Evolutionary conservation across 2,797 vertebrate species (phyloP).

Genomic region (Picus viridis): DNA sequence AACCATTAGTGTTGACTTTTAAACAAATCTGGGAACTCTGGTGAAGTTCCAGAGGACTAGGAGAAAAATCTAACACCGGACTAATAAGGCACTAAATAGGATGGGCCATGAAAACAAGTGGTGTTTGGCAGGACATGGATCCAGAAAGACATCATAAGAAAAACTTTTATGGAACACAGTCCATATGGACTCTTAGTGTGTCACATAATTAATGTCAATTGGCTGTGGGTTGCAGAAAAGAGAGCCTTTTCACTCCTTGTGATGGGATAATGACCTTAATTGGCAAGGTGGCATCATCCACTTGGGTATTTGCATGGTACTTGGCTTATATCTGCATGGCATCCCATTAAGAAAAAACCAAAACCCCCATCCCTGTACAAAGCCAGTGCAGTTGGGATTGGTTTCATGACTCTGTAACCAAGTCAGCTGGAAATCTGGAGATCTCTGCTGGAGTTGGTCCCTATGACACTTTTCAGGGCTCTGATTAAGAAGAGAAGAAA

Average conservation of each 20-base stretch:
- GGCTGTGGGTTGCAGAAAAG: background rate
- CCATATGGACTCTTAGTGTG: background rate
- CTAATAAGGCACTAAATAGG: constrained; percentile 47
- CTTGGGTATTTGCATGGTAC: background rate
- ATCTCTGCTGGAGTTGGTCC: background rate
- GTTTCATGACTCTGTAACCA: background rate
- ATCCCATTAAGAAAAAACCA: background rate
- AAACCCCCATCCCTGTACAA: background rate
- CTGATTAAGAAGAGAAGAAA: background rate
- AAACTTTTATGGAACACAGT: background rate
- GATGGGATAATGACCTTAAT: background rate
- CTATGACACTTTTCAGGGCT: background rate
- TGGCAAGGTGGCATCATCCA: background rate
- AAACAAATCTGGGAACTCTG: constrained; percentile 60
- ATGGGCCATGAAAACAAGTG: background rate
- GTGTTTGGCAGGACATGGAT: background rate
- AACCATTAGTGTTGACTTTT: constrained; percentile 50
- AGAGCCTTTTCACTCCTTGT: background rate
- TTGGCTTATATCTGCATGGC: background rate
- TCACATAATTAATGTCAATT: background rate
- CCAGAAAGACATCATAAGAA: constrained; percentile 1
- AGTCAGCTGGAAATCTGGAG: background rate
- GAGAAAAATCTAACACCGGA: background rate
- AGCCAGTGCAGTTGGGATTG: background rate
- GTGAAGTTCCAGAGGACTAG: constrained; percentile 39